These are phyloP conservation scores for Mesitornis unicolor DNA, from an alignment of 2,113 vertebrate genomes.

Conservation along the genomic window DNA sequence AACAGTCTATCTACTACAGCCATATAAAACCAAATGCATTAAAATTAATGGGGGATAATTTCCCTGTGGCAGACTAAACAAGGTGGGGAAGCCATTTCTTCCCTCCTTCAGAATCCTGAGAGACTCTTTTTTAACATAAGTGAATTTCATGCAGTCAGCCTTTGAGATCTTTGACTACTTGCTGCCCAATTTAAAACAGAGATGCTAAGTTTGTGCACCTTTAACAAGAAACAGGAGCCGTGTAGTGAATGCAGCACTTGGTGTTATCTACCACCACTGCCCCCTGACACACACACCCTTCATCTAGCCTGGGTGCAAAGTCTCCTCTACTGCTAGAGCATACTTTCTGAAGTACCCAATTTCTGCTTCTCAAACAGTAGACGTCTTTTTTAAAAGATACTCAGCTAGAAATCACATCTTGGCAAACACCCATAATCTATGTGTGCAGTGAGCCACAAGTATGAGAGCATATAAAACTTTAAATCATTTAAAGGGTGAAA, in stretches of 20 bases:
- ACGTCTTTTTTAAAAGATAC: not conserved
- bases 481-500: not conserved
- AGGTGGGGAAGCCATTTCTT: not conserved
- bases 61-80: not conserved
- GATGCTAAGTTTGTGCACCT: not conserved
- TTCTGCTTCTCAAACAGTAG: not conserved
- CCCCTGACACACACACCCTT: not conserved
- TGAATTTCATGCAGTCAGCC: not conserved
- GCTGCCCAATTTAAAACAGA: not conserved
- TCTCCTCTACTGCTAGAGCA: not conserved
- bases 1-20: not conserved
- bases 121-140: not conserved
- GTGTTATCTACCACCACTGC: not conserved
- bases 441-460: not conserved
- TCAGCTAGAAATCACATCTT: not conserved
- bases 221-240: not conserved
- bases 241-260: not conserved
- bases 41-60: not conserved
- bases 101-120: not conserved
- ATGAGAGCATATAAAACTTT: not conserved
- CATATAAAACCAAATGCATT: not conserved
- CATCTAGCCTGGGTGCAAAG: not conserved
- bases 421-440: not conserved
- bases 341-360: not conserved
- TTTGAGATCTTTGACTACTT: not conserved